phyloP scores from a whole-genome alignment of 1,140 invertebrate genomes.

The Frieseomelitta varia region DNA sequence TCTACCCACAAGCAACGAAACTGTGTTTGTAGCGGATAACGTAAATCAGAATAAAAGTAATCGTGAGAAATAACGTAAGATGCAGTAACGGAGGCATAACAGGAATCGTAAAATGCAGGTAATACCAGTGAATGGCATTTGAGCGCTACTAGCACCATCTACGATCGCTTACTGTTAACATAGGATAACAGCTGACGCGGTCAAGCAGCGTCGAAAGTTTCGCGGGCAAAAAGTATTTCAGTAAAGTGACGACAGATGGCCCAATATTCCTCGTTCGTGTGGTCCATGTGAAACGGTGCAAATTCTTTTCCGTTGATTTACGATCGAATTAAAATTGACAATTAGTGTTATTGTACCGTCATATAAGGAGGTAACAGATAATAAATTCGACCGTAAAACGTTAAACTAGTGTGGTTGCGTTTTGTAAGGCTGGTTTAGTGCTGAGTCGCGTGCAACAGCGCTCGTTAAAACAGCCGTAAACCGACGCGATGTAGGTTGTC shows the following conservation, averaged over 20 bases:
- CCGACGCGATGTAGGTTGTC: conserved; percentile 72
- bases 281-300: conserved; percentile 64
- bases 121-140: conserved; percentile 19
- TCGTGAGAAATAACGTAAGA: conserved; percentile 22
- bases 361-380: conserved; percentile 82
- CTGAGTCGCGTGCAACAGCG: conserved; percentile 81
- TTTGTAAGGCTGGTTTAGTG: conserved; percentile 81
- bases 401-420: conserved; percentile 81
- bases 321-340: conserved; percentile 81
- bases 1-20: background rate
- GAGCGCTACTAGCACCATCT: conserved; percentile 70
- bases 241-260: conserved; percentile 74
- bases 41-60: background rate
- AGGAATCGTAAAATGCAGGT: conserved; percentile 27
- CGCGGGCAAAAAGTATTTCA: conserved; percentile 61
- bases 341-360: conserved; percentile 81
- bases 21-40: no score
- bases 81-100: background rate
- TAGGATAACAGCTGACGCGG: conserved; percentile 52
- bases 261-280: conserved; percentile 34
- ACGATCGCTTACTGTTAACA: conserved; percentile 54
- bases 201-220: conserved; percentile 58
- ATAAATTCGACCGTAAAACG: conserved; percentile 82
- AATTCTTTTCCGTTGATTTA: conserved; percentile 78
- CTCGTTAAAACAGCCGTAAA: conserved; percentile 82